Conservation (phyloP, 1,140 invertebrate genomes). For the Aphidius gifuensis region DNA sequence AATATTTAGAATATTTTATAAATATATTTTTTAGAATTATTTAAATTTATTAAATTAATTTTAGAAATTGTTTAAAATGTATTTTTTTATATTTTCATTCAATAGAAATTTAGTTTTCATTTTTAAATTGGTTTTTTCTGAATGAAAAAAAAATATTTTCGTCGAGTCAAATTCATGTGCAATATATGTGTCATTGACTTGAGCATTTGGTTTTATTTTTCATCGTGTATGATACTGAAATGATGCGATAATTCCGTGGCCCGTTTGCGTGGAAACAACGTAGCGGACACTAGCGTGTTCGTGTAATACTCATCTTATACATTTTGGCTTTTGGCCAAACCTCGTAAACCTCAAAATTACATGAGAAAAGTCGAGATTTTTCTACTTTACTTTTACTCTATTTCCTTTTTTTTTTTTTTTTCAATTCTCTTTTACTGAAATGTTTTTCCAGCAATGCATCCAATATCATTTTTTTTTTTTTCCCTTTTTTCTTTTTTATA, state of each 20-base stretch:
- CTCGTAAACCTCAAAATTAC: slow-evolving; percentile 30
- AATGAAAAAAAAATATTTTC: background rate
- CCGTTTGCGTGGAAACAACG: slow-evolving; percentile 38
- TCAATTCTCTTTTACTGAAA: no score
- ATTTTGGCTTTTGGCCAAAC: slow-evolving; percentile 27
- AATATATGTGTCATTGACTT: slow-evolving; percentile 6
- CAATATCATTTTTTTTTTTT: slow-evolving; percentile 3
- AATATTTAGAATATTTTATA: no score
- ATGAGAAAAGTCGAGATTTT: slow-evolving; percentile 23
- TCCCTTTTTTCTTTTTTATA: background rate
- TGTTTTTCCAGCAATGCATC: no score
- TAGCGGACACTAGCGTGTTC: slow-evolving; percentile 36
- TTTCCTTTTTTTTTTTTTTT: background rate
- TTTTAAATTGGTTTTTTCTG: no score
- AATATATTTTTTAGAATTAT: no score
- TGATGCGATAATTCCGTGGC: slow-evolving; percentile 41
- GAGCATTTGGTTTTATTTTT: slow-evolving; percentile 12
- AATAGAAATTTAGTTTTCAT: no score
- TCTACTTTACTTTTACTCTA: slow-evolving; percentile 1
- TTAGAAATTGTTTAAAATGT: no score
- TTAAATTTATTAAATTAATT: no score
- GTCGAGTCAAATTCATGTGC: slow-evolving; percentile 12
- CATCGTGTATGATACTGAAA: background rate
- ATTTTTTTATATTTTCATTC: no score
- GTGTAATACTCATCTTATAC: slow-evolving; percentile 39